phyloP scores from a whole-genome alignment of 2,888 invertebrate species.

The Petrolisthes manimaculis region DNA sequence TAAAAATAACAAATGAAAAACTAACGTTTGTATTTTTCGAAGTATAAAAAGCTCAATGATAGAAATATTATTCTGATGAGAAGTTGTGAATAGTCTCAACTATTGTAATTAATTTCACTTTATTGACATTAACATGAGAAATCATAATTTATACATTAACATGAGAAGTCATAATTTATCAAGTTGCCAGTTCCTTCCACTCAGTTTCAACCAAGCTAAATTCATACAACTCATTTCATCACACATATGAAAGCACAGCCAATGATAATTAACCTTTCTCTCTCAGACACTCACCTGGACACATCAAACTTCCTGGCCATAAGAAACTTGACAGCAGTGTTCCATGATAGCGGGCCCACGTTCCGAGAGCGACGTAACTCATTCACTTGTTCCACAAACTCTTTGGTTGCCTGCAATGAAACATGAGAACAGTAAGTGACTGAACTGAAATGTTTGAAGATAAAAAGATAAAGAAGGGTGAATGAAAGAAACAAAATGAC shows the following conservation, averaged over 20 bases:
- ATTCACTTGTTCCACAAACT: conserved; percentile 84
- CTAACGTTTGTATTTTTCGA: too few species aligned
- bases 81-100: too few species aligned
- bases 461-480: neutral
- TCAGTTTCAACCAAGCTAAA: too few species aligned
- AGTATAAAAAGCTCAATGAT: too few species aligned
- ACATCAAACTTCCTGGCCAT: conserved; percentile 96
- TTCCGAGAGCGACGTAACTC: conserved; percentile 73
- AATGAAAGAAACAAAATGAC: neutral
- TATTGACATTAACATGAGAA: too few species aligned
- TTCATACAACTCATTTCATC: neutral
- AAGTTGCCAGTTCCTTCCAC: too few species aligned
- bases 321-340: conserved; percentile 92
- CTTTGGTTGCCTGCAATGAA: conserved; percentile 79
- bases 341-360: conserved; percentile 80
- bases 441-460: neutral
- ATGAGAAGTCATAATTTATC: too few species aligned
- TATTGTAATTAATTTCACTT: too few species aligned
- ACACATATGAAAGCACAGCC: neutral
- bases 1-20: too few species aligned
- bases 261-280: neutral
- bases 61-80: too few species aligned
- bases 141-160: too few species aligned
- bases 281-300: conserved; percentile 70
- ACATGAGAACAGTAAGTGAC: neutral